Evolutionary conservation across 2,888 invertebrate species (phyloP).

Genomic region (Lissocephala sabroskyi): DNA sequence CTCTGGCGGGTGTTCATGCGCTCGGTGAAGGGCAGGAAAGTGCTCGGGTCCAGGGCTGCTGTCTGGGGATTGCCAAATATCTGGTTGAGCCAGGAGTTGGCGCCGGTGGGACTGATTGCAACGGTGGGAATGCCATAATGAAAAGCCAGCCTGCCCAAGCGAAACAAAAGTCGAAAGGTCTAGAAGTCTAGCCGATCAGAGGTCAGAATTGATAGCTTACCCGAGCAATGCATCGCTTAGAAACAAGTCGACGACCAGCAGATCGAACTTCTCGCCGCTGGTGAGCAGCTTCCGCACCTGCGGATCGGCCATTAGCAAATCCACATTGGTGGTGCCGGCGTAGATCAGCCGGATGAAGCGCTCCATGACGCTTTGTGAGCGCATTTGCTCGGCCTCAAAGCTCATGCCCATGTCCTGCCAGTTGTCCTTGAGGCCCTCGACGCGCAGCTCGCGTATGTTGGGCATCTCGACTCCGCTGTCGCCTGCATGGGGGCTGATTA

Average conservation of each 20-base stretch:
- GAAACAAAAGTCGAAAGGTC: too few species aligned
- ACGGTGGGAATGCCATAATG: slow-evolving; percentile 69
- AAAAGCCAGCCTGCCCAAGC: slow-evolving; percentile 62
- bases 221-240: slow-evolving; percentile 73
- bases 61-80: slow-evolving; percentile 74
- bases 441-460: slow-evolving; percentile 63
- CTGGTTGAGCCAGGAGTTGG: slow-evolving; percentile 73
- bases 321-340: slow-evolving; percentile 68
- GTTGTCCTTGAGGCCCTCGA: slow-evolving; percentile 64
- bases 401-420: slow-evolving; percentile 70
- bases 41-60: slow-evolving; percentile 73
- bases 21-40: slow-evolving; percentile 70
- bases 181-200: too few species aligned
- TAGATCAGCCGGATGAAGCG: slow-evolving; percentile 68
- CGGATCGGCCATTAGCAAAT: slow-evolving; percentile 60
- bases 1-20: slow-evolving; percentile 73
- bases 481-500: slow-evolving; percentile 63
- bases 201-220: too few species aligned
- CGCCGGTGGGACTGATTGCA: slow-evolving; percentile 72
- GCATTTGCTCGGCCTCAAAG: slow-evolving; percentile 66
- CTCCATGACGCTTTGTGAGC: slow-evolving; percentile 67
- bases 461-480: slow-evolving; percentile 17
- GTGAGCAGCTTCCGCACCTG: slow-evolving; percentile 57
- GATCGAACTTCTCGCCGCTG: slow-evolving; percentile 65
- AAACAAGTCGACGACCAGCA: slow-evolving; percentile 73